Evolutionary conservation across 2,113 vertebrate genomes (phyloP), one percentile per base, ranked within the genome.

Genomic region (Mesoclemmys tuberculata): DNA sequence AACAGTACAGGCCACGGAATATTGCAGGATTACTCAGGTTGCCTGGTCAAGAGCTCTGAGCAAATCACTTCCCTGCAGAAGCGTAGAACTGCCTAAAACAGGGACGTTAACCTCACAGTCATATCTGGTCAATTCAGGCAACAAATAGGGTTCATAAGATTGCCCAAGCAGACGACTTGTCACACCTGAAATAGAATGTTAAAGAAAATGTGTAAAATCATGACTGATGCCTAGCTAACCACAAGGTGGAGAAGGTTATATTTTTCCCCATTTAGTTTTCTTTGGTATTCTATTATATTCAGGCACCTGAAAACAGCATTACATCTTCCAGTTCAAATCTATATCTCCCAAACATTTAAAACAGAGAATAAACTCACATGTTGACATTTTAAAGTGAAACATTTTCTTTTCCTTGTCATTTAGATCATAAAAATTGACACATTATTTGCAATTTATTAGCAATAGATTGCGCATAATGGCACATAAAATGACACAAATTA

Each of bases 21-120:
- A 55, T 3, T 24, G 90, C 41, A 41, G 64, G 80, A 3, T 44
- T 0, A 19, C 93, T 98, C 98, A 99, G 96, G 99, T 98, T 81
- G 98, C 98, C 98, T 99, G 99, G 98, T 99, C 99, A 96, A 99
- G 98, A 3, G 99, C 99, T 97, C 98, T 97, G 93, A 99, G 99
- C 93, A 99, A 99, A 91, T 99, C 99, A 7, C 99, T 98, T 93
- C 99, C 99, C 97, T 99, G 99, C 80, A 99, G 99, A 96, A 99
- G 99, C 27, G 98, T 98, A 55, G 99, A 99, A 96, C 97, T 99
- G 78, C 99, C 99, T 90, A 98, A 96, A 90, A 99, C 98, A 0
- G 99, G 99, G 74, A 99, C 96, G 27, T 99, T 99, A 96, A 99
- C 99, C 98, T 99, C 99, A 92, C 99, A 99, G 98, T 99, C 99